Evolutionary conservation across 2,888 invertebrate species (phyloP), one percentile per base, ranked within the genome.

Genomic region (Branchipolynoe longqiensis): DNA sequence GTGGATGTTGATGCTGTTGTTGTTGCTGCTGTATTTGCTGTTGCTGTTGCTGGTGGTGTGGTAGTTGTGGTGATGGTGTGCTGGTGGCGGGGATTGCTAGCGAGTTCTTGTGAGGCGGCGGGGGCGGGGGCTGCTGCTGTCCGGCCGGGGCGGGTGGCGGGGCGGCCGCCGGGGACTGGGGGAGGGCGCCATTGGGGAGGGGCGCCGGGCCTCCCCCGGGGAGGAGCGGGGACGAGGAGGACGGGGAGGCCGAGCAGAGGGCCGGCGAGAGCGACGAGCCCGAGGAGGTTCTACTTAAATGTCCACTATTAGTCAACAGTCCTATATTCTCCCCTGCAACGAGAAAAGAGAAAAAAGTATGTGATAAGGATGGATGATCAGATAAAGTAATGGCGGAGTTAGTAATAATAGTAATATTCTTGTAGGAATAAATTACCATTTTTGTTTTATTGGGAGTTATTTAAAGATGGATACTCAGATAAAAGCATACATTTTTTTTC

Each of bases 321-420:
- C 48, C 78, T 78, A 78, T 41, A 78, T 78, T 78, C 78, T 78
- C 78, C 25, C 78, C 78, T 78, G 78, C 25, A 78, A 78, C 25
- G 69, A 69, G 4, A 38, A n/a, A n/a, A 58, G n/a, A 58, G 25
- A 58, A n/a, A 4, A n/a, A 58, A n/a, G n/a, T n/a, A n/a, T n/a
- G n/a, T n/a, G n/a, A n/a, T n/a, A n/a, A n/a, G n/a, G n/a, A n/a
- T n/a, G n/a, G n/a, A n/a, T n/a, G n/a, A n/a, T n/a, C n/a, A n/a
- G n/a, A n/a, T n/a, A n/a, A n/a, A n/a, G n/a, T n/a, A n/a, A n/a
- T n/a, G n/a, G n/a, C n/a, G n/a, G n/a, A n/a, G n/a, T n/a, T n/a
- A n/a, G n/a, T n/a, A n/a, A n/a, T n/a, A n/a, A n/a, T n/a, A n/a
- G n/a, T n/a, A n/a, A n/a, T n/a, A n/a, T n/a, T n/a, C n/a, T n/a